Percentiles rank a stretch among this genome's conserved stretches.
phyloP scores from a whole-genome alignment of 2,113 vertebrate species.

The Eurystomus gularis region DNA sequence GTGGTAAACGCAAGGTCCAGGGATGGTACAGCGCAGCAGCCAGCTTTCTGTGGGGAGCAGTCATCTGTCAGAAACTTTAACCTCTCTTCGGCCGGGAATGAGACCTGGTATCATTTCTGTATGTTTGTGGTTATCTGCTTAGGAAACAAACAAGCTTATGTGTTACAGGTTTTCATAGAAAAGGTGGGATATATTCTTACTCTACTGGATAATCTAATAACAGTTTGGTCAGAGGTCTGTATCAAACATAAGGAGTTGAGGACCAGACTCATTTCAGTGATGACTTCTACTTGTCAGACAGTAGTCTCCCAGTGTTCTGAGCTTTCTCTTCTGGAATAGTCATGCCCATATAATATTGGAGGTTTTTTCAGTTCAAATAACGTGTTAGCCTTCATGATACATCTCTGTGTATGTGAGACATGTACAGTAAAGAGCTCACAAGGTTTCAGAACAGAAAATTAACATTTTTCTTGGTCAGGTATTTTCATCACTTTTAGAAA shows the following conservation, averaged over 20 bases:
- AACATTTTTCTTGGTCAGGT: background rate
- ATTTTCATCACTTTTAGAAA: background rate
- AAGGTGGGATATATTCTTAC: background rate
- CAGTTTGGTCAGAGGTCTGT: background rate
- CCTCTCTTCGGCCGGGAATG: background rate
- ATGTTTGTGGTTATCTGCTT: background rate
- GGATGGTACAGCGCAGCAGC: background rate
- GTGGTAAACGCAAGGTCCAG: background rate
- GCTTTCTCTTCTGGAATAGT: background rate
- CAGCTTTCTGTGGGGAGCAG: fast-evolving
- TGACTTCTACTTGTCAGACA: background rate
- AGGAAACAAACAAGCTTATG: background rate
- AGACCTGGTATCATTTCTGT: background rate
- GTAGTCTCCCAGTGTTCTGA: background rate
- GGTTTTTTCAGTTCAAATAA: background rate
- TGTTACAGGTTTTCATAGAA: background rate
- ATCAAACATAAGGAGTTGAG: background rate
- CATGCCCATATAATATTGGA: background rate
- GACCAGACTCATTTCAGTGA: background rate
- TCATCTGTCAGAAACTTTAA: background rate
- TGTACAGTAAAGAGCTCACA: background rate
- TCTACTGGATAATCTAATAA: fast-evolving
- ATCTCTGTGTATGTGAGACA: fast-evolving
- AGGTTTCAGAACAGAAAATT: background rate
- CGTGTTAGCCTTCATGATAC: background rate